Evolutionary conservation across 2,797 vertebrate genomes (phyloP), one percentile per base, ranked within the genome.

Genomic region (Lemur catta): DNA sequence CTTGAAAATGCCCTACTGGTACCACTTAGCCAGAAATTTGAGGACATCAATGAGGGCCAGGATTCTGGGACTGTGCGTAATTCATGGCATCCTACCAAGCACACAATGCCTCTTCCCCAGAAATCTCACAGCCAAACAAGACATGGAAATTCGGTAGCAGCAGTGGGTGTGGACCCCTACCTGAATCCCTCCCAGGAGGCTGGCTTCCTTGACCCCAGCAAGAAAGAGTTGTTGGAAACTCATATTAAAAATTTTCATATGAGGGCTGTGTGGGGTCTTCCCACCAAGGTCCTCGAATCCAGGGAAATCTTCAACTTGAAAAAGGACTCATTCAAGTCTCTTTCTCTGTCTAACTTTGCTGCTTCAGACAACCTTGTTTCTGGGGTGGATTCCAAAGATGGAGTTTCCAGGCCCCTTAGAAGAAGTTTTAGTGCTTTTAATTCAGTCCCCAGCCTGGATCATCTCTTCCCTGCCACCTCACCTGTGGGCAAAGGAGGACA

Each of bases 221-320:
- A 30, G 69, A 33, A 46, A 24, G 41, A 91, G 79, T 28, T 43
- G 11, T 38, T 96, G 26, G 84, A 97, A 76, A 30, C 43, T 17
- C 96, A 96, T 57, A 86, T 95, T 71, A 48, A 43, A n/a, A 18
- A 0, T 9, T 80, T 84, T 55, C 2, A 0, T 10, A 17, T 2
- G n/a, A 91, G n/a, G 63, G 80, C 57, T 65, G 2, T 2, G 3
- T 33, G 59, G 14, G 74, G 63, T 2, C 86, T 91, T 71, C 87
- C 75, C 7, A 0, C 3, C 48, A 96, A 52, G 22, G 65, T 93
- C 24, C 18, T 67, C 48, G 67, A 91, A 91, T 93, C 92, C 78
- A 93, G 59, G 17, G 15, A 93, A 3, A 61, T 63, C 24, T 88
- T 57, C 41, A n/a, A 48, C 7, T 61, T 15, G 4, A 87, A 7